Base-by-base conservation (phyloP, 2,888 invertebrate genomes). In the Acronicta psi region DNA sequence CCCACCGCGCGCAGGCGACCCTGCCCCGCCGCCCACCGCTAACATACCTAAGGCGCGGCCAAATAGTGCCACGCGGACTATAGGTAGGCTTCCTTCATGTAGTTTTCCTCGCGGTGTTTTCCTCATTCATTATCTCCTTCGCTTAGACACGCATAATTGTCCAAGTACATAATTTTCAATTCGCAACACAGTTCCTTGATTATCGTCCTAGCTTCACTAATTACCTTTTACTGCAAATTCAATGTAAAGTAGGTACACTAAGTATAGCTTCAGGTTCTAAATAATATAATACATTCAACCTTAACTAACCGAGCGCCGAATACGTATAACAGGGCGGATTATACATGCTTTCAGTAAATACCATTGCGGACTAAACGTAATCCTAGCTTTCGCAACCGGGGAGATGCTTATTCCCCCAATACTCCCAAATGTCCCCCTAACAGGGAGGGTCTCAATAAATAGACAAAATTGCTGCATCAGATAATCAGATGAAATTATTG, bases 371-470 rank as follows among this genome's bases (percentile, higher is more conserved):
- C 14, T 50, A 37, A 46, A 23, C 49, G 41, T 64, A 58, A 67
- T 57, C 71, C 36, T 18, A 40, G 70, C 50, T 70, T 64, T 41
- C 23, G 57, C 41, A 63, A 55, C 25, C 29, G n/a, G 23, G 37
- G 23, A 38, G 18, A 23, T 29, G 8, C n/a, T 29, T 13, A 13
- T 34, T 18, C 23, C 46, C 11, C 43, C 34, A n/a, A n/a, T 11
- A n/a, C 11, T 13, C 18, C 40, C 18, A 7, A 47, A 51, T 42
- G 9, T 40, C 14, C 31, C 36, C 45, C 34, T 31, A n/a, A 10
- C n/a, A 11, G 37, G 20, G 29, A 11, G 23, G 14, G 9, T 20
- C 31, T 9, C 17, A 41, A 41, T 25, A 23, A 41, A 41, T 20
- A 29, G 13, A 42, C 18, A 49, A 38, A 57, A 53, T 8, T 34